Base-by-base conservation (phyloP, 2,888 invertebrate genomes). In the Eupsilia transversa region DNA sequence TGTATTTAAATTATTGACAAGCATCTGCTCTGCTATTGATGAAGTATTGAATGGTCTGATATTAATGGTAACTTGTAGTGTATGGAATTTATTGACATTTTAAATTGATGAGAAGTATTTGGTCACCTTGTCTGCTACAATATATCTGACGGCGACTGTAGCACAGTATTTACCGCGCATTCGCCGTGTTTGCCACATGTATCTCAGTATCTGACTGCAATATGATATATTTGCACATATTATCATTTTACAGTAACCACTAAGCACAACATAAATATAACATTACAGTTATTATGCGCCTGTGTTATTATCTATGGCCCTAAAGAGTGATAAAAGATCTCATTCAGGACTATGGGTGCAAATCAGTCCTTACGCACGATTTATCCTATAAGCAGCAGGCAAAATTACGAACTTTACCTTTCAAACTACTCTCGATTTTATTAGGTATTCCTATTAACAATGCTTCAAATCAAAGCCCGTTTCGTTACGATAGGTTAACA, bases 401-500 rank as follows among this genome's bases (percentile, higher is more conserved):
- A 27, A n/a, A 33, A 59, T 59, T 12, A 57, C 9, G 5, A 43
- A 33, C 3, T 1, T 17, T 38, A 14, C 9, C 17, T 70, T 57
- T 41, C 2, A 43, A 46, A 20, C 23, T 20, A 23, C 23, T n/a
- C 30, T 59, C 30, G 35, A 43, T 60, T 43, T 35, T 30, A 33
- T n/a, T 33, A 35, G 23, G 12, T 76, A 46, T 46, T 17, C 12
- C 30, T 30, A 14, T 30, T 38, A 64, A 59, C 30, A 46, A 59
- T 9, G 5, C 12, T 10, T 57, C 12, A 20, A 56, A 17, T 6
- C 3, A 63, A 54, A 57, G 35, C 27, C 27, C 0, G 69, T 69
- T 76, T 43, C 43, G 17, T 79, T 49, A 23, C 38, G 17, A 66
- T 61, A 66, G 2, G 30, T 75, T 76, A 17, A 54, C 66, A 82